Evolutionary conservation across 2,888 invertebrate species (phyloP).

Genomic region (Ariolimax columbianus): DNA sequence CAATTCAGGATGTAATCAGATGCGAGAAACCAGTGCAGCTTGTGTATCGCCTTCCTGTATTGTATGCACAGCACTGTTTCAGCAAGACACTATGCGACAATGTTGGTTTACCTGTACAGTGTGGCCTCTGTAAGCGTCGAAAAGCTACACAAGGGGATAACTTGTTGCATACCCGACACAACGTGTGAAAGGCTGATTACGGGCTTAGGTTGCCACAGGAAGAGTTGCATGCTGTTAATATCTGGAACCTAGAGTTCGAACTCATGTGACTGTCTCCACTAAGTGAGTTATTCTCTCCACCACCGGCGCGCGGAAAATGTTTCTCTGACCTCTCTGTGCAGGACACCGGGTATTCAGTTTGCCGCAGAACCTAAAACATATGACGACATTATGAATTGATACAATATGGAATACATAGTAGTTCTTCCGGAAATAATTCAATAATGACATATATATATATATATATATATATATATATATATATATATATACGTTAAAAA

Average conservation of each 20-base stretch:
- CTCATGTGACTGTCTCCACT: not conserved
- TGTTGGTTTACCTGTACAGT: not conserved
- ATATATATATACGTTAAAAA: too few species aligned
- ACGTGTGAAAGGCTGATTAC: not conserved
- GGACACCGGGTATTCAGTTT: too few species aligned
- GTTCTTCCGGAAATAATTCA: too few species aligned
- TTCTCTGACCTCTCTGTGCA: too few species aligned
- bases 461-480: too few species aligned
- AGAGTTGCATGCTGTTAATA: not conserved
- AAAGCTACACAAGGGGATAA: not conserved
- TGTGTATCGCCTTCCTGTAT: not conserved
- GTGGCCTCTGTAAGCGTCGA: not conserved
- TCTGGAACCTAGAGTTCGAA: not conserved
- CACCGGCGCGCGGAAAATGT: too few species aligned
- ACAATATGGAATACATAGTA: too few species aligned
- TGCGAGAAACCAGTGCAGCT: not conserved
- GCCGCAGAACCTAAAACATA: too few species aligned
- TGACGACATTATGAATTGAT: too few species aligned
- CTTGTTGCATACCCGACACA: not conserved
- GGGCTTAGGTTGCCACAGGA: not conserved
- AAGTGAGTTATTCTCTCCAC: too few species aligned
- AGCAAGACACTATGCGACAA: not conserved
- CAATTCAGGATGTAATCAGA: not conserved
- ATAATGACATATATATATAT: too few species aligned
- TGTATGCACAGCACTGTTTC: not conserved